Conservation (phyloP, 2,888 invertebrate species). For the Ophioninae sp. region DNA sequence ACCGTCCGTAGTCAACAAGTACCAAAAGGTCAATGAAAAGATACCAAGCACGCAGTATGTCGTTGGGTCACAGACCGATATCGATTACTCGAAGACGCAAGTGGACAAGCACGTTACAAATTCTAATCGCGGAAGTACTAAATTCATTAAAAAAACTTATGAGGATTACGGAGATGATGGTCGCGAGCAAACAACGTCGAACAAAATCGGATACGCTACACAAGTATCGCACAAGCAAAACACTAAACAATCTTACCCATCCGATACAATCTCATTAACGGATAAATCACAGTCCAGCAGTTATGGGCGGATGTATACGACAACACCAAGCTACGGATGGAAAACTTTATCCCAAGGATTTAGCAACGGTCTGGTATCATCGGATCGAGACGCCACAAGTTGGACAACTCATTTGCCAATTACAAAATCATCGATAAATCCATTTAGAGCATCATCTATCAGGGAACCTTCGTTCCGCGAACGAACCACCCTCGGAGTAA, state of each 20-base stretch:
- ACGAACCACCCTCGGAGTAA: constrained; percentile 62
- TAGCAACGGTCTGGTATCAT: constrained; percentile 15
- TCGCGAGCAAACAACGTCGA: constrained; percentile 40
- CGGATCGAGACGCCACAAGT: constrained; percentile 12
- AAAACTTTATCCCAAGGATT: constrained; percentile 18
- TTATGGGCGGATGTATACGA: constrained; percentile 42
- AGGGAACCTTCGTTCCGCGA: constrained; percentile 9
- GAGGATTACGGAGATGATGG: constrained; percentile 60
- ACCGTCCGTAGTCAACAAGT: constrained; percentile 57
- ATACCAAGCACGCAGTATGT: constrained; percentile 31
- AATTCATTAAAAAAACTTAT: constrained; percentile 69
- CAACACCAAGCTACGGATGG: constrained; percentile 45
- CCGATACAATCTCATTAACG: constrained; percentile 20
- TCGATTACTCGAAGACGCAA: constrained; percentile 64
- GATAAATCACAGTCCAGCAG: constrained; percentile 28
- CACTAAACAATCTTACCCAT: constrained; percentile 22
- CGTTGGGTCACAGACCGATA: constrained; percentile 66
- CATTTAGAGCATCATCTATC: constrained; percentile 20
- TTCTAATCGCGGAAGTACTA: constrained; percentile 72
- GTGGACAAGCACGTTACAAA: constrained; percentile 68
- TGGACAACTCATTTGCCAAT: constrained; percentile 36
- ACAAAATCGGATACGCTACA: constrained; percentile 36
- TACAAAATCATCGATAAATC: constrained; percentile 29
- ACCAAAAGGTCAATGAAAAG: constrained; percentile 21
- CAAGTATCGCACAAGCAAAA: constrained; percentile 53